Conservation (phyloP, 1,140 invertebrate species). For the Ladona fulva region DNA sequence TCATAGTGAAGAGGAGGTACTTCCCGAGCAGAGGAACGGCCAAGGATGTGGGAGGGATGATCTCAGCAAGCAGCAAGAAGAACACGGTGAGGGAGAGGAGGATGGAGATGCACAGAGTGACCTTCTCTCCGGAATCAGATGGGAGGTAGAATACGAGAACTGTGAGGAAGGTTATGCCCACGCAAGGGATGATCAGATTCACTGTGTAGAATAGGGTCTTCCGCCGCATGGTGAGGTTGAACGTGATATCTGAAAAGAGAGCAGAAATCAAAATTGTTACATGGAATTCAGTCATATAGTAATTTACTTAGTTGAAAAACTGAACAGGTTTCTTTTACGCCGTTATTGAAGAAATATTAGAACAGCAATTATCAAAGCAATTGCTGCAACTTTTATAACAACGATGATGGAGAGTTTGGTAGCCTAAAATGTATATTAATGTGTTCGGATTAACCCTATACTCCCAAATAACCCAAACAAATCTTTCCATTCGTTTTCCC, state of each 20-base stretch:
- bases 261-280: conserved; percentile 13
- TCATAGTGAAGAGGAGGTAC: conserved; percentile 95
- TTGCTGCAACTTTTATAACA: no score
- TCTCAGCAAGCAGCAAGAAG: conserved; percentile 92
- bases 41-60: conserved; percentile 94
- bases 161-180: conserved; percentile 86
- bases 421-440: no score
- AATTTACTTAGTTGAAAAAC: not conserved
- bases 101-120: conserved; percentile 93
- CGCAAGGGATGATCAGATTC: conserved; percentile 82
- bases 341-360: no score
- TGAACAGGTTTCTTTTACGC: no score
- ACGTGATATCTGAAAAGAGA: conserved; percentile 70
- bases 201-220: conserved; percentile 90
- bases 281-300: not conserved
- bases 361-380: no score
- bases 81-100: conserved; percentile 96
- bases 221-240: conserved; percentile 87
- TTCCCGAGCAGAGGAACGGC: conserved; percentile 96
- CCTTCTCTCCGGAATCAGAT: conserved; percentile 91
- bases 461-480: no score
- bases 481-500: no score
- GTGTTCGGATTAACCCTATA: no score
- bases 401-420: no score
- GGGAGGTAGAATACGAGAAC: conserved; percentile 93